Percentiles rank a stretch among this genome's conserved stretches.
Evolutionary conservation across 64 coral and sea anemone genomes (phyloP).

Genomic region (Exaiptasia diaphana): DNA sequence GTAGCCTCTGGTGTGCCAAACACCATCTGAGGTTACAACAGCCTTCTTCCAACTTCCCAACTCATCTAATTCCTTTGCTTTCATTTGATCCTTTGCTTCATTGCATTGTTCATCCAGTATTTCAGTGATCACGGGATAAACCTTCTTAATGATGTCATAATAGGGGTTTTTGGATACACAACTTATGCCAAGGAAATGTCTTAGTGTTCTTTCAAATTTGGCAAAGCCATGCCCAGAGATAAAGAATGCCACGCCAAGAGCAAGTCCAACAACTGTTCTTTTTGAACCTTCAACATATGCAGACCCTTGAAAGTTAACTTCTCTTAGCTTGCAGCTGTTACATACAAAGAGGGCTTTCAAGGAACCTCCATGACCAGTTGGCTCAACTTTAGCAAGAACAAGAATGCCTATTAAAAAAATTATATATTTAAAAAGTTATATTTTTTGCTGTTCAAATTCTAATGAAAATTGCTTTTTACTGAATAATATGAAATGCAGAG

Average conservation of each 20-base stretch:
- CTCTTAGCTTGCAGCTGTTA: constrained; percentile 18
- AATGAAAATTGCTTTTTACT: neutral
- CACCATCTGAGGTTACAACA: constrained; percentile 8
- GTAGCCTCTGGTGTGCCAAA: neutral
- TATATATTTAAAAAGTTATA: neutral
- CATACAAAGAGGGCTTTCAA: constrained; percentile 12
- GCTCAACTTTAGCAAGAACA: constrained; percentile 1
- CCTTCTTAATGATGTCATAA: neutral
- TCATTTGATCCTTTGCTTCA: constrained; percentile 22
- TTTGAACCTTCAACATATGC: constrained; percentile 14
- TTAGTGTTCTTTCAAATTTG: constrained; percentile 19
- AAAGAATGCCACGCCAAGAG: constrained; percentile 9
- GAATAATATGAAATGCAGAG: neutral
- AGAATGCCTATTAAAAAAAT: neutral
- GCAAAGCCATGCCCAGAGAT: constrained; percentile 18
- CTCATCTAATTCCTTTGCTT: neutral
- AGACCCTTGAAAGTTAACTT: constrained; percentile 12
- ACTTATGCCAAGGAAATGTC: neutral
- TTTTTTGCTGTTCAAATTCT: neutral
- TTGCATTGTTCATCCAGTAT: neutral
- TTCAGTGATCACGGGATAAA: constrained; percentile 2
- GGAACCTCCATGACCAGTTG: constrained; percentile 25
- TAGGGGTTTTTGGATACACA: constrained; percentile 9
- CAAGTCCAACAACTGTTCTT: constrained; percentile 31
- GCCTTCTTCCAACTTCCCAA: constrained; percentile 6